phyloP scores from a whole-genome alignment of 2,888 invertebrate genomes.

The Lamellibrachia columna region DNA sequence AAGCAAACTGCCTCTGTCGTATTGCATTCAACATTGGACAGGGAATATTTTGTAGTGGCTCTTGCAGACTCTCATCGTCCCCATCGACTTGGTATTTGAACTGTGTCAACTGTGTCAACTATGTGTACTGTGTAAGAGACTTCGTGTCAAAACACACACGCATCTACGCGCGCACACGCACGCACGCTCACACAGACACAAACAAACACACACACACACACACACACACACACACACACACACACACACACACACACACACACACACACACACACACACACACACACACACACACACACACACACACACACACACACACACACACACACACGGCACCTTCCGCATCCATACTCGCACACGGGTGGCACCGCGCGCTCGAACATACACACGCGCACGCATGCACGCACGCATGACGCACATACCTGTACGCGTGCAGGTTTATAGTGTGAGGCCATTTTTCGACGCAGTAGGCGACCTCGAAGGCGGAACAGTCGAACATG shows the following conservation, averaged over 20 bases:
- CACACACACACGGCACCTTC: neutral
- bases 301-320: neutral
- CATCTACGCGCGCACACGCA: too few relatives aligned
- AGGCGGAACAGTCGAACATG: slow-evolving; percentile 44
- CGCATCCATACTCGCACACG: neutral
- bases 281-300: neutral
- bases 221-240: too few relatives aligned
- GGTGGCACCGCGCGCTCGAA: neutral
- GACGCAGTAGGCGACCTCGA: slow-evolving; percentile 54
- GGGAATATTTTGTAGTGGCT: too few relatives aligned
- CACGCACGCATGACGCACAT: neutral
- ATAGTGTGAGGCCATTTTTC: slow-evolving; percentile 55
- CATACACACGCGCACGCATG: neutral
- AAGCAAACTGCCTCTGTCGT: too few relatives aligned
- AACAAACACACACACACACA: too few relatives aligned
- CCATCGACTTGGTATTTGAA: too few relatives aligned
- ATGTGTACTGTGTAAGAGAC: neutral
- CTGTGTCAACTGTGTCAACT: too few relatives aligned
- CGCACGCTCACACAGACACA: too few relatives aligned
- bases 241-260: too few relatives aligned
- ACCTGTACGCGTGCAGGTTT: slow-evolving; percentile 53
- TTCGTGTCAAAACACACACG: neutral
- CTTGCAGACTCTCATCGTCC: too few relatives aligned
- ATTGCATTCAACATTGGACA: too few relatives aligned
- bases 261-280: too few relatives aligned